Evolutionary conservation across 2,797 vertebrate species (phyloP).

Genomic region (Anomalospiza imberbis): DNA sequence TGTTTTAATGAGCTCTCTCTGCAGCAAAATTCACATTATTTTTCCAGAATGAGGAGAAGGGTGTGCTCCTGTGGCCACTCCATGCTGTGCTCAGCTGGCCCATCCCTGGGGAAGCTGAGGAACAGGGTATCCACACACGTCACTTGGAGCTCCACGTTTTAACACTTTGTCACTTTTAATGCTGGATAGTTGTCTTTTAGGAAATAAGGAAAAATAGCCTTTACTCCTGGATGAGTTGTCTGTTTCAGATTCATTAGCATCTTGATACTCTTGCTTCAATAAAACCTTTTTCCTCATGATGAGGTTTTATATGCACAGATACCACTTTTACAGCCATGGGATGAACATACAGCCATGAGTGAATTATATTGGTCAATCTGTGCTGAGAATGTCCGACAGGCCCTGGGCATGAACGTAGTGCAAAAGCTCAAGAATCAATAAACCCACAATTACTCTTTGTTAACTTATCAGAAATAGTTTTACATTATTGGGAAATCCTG

Average conservation of each 20-base stretch:
- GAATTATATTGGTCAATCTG: background rate
- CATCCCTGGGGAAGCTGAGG: background rate
- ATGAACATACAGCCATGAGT: background rate
- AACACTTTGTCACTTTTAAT: background rate
- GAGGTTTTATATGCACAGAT: background rate
- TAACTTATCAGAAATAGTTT: background rate
- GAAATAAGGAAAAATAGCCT: background rate
- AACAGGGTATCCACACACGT: background rate
- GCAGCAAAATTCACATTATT: background rate
- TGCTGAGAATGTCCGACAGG: background rate
- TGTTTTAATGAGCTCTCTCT: background rate
- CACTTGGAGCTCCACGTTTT: background rate
- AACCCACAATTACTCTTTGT: background rate
- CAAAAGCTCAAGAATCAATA: background rate
- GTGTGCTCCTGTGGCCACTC: rapidly evolving
- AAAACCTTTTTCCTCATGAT: background rate
- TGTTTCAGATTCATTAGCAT: background rate
- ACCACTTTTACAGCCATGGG: background rate
- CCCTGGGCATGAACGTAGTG: background rate
- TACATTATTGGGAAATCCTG: background rate
- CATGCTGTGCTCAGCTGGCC: background rate
- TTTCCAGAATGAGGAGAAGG: background rate
- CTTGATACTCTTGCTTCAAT: background rate
- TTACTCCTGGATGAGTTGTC: background rate
- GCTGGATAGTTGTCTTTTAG: background rate